These are phyloP conservation scores for Orchesellides sinensis DNA, from an alignment of 2,888 invertebrate genomes.

Conservation along the genomic window DNA sequence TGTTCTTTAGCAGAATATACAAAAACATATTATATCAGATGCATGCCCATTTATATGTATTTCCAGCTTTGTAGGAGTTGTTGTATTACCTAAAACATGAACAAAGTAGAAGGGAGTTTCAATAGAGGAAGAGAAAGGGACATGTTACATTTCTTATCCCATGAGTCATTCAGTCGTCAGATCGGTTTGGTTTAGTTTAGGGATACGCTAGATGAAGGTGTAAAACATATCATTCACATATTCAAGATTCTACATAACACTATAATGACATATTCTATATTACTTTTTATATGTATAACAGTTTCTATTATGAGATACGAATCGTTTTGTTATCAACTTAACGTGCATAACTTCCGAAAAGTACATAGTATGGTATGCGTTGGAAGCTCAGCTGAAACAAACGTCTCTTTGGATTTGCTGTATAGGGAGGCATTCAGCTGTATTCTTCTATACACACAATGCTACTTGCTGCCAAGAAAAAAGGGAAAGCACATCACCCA, in stretches of 20 bases:
- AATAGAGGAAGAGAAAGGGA: slow-evolving; percentile 1
- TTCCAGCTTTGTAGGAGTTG: not conserved
- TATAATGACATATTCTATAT: too few species aligned
- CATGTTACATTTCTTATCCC: slow-evolving; percentile 9
- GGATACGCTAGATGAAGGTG: not conserved
- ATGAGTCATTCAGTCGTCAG: not conserved
- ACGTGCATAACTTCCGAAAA: too few species aligned
- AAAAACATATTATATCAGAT: too few species aligned
- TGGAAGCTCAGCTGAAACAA: not conserved
- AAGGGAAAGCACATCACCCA: slow-evolving; percentile 47
- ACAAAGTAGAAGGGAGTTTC: not conserved
- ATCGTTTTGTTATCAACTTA: too few species aligned
- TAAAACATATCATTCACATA: too few species aligned
- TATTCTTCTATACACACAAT: slow-evolving; percentile 22
- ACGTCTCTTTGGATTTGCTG: not conserved
- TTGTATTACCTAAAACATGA: not conserved
- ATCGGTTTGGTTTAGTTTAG: not conserved
- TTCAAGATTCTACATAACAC: too few species aligned
- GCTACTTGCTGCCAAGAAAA: slow-evolving; percentile 47
- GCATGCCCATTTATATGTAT: too few species aligned
- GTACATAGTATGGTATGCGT: not conserved
- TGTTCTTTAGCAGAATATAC: slow-evolving; percentile 5
- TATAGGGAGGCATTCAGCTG: slow-evolving; percentile 18
- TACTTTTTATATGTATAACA: too few species aligned
- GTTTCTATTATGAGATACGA: too few species aligned